These are phyloP conservation scores for Geophilus truncorum DNA, from an alignment of 2,888 invertebrate genomes.

Conservation along the genomic window DNA sequence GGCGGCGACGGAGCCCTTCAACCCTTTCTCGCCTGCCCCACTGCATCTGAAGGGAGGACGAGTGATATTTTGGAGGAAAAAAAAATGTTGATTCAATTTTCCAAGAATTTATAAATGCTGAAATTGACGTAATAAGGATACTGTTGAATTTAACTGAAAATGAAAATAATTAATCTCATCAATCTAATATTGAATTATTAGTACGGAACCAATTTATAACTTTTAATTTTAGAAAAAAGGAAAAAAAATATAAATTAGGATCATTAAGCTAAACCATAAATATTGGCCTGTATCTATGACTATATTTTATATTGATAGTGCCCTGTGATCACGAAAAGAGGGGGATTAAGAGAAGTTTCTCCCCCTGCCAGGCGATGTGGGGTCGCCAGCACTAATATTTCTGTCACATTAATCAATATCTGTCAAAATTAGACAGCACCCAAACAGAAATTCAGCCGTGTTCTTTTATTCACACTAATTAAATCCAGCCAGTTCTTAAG, in stretches of 20 bases:
- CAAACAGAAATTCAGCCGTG: neutral
- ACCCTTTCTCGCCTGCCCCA: conserved; percentile 22
- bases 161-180: neutral
- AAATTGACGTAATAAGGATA: neutral
- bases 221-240: neutral
- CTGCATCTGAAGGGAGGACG: neutral
- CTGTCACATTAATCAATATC: conserved; percentile 27
- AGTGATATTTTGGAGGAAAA: neutral
- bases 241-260: neutral
- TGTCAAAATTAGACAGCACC: conserved; percentile 19
- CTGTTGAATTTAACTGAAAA: neutral
- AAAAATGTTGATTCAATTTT: neutral
- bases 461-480: neutral
- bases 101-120: neutral
- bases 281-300: neutral
- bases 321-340: neutral
- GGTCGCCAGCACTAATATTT: conserved; percentile 27
- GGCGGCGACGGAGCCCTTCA: conserved; percentile 24
- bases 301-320: conserved; percentile 6
- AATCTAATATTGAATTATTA: neutral
- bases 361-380: conserved; percentile 6
- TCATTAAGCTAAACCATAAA: neutral
- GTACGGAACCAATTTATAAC: neutral
- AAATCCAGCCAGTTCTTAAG: neutral
- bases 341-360: neutral